Percentiles rank a stretch among this genome's conserved stretches.
phyloP scores from a whole-genome alignment of 2,888 invertebrate genomes.

The Drosophila pseudotalamancana region DNA sequence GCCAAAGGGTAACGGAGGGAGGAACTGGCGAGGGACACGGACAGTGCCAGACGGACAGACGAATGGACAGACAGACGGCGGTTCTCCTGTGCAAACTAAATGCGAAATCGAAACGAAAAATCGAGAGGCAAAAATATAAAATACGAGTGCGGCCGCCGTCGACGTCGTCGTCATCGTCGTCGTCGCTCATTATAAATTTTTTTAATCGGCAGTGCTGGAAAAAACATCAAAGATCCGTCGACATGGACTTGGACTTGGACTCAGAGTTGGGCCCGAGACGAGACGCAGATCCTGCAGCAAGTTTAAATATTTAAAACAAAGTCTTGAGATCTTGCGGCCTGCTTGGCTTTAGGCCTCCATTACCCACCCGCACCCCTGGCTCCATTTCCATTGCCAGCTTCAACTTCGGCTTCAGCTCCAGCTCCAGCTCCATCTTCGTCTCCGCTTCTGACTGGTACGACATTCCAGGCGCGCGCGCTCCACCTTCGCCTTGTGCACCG shows the following conservation, averaged over 20 bases:
- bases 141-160: constrained; percentile 66
- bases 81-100: constrained; percentile 41
- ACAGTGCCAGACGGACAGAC: constrained; percentile 18
- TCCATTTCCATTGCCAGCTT: background rate
- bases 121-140: constrained; percentile 73
- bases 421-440: constrained; percentile 55
- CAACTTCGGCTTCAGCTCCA: constrained; percentile 18
- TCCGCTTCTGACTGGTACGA: constrained; percentile 56
- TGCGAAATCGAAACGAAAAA: constrained; percentile 76
- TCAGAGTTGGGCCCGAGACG: background rate
- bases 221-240: constrained; percentile 78
- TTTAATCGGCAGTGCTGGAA: constrained; percentile 71
- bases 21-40: background rate
- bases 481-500: constrained; percentile 59
- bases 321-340: constrained; percentile 57
- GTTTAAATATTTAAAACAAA: constrained; percentile 79
- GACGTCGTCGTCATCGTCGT: constrained; percentile 15
- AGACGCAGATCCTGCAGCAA: constrained; percentile 62
- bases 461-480: constrained; percentile 77
- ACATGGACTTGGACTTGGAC: constrained; percentile 39
- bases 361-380: background rate
- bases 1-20: constrained; percentile 58
- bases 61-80: background rate
- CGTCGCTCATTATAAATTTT: constrained; percentile 75
- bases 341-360: constrained; percentile 41